phyloP scores from a whole-genome alignment of 2,113 vertebrate species.

The Buteo buteo region DNA sequence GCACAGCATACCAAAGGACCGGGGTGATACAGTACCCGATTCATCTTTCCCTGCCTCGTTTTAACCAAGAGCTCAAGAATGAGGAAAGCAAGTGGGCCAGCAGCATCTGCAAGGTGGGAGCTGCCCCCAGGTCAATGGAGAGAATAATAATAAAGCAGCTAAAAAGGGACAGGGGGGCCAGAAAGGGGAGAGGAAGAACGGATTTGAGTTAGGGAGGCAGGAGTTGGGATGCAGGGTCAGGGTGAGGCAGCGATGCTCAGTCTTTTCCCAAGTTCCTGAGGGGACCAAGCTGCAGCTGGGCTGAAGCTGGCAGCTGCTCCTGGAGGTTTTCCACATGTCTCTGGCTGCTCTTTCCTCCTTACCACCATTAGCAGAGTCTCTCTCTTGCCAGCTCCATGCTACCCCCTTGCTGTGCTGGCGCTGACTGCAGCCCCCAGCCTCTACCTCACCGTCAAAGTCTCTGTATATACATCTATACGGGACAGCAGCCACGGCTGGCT shows the following conservation, averaged over 20 bases:
- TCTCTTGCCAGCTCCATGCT: neutral
- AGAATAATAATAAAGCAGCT: neutral
- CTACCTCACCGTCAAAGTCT: neutral
- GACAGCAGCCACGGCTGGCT: neutral
- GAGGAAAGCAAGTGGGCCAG: neutral
- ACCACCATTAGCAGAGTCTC: neutral
- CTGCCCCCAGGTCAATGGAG: neutral
- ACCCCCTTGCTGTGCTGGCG: neutral
- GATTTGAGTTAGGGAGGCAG: neutral
- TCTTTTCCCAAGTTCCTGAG: neutral
- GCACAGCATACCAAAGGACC: neutral
- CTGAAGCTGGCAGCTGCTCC: neutral
- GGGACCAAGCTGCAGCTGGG: neutral
- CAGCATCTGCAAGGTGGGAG: neutral
- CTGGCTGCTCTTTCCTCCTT: neutral
- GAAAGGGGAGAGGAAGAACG: neutral
- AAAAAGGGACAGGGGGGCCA: neutral
- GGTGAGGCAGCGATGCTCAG: neutral
- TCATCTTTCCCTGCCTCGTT: neutral
- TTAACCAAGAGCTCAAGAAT: neutral
- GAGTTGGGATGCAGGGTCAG: neutral
- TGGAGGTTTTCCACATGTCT: neutral
- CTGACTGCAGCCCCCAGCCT: neutral
- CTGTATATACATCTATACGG: fast-evolving
- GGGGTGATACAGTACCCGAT: neutral